A percentile compares a stretch with the other conserved stretches of the same genome.
Conservation (phyloP, 2,888 invertebrate species). For the Cantharis lateralis region DNA sequence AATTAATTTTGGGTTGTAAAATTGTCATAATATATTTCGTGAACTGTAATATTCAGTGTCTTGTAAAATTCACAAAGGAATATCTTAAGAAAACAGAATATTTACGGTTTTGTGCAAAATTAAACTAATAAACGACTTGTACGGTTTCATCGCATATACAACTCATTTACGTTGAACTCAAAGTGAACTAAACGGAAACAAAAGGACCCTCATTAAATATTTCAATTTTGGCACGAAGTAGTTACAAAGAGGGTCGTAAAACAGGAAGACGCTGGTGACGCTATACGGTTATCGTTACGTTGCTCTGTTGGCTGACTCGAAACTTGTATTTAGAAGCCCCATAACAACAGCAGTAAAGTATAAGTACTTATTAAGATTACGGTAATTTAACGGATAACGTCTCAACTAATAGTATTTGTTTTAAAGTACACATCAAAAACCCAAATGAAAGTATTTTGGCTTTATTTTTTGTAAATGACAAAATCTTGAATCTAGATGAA, state of each 20-base stretch:
- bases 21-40: neutral
- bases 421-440: constrained; percentile 22
- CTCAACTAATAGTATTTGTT: constrained; percentile 27
- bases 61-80: neutral
- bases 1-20: neutral
- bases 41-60: neutral
- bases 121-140: constrained; percentile 1
- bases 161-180: constrained; percentile 3
- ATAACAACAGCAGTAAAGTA: constrained; percentile 32
- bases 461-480: neutral
- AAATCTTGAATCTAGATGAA: neutral
- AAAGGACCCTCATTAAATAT: constrained; percentile 43
- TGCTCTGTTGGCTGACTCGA: constrained; percentile 26
- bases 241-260: constrained; percentile 44
- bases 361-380: constrained; percentile 32
- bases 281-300: constrained; percentile 41
- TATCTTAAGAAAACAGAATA: neutral
- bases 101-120: constrained; percentile 1
- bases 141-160: neutral
- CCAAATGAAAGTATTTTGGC: neutral
- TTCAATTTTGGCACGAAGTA: constrained; percentile 48
- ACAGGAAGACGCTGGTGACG: constrained; percentile 42
- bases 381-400: constrained; percentile 28
- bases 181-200: constrained; percentile 13
- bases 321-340: constrained; percentile 26